phyloP scores from a whole-genome alignment of 2,888 invertebrate species.

The Masnerella sp. region DNA sequence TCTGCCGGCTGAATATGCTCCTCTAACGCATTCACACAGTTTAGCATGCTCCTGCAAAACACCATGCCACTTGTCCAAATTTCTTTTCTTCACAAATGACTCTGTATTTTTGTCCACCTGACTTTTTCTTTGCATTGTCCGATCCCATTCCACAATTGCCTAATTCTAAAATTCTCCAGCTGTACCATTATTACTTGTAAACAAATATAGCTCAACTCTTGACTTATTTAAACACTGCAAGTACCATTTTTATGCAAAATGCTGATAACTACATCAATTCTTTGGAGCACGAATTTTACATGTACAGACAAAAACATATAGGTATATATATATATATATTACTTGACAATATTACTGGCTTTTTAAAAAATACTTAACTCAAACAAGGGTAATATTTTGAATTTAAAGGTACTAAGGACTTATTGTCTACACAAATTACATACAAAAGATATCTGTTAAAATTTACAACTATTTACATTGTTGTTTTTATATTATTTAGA shows the following conservation, averaged over 20 bases:
- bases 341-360: no score
- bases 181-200: no score
- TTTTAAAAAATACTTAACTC: no score
- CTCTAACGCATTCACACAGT: slow-evolving; percentile 95
- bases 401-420: no score
- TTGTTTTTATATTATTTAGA: no score
- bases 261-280: slow-evolving; percentile 39
- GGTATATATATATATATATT: no score
- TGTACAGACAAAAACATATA: no score
- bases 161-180: slow-evolving; percentile 23
- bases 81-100: slow-evolving; percentile 49
- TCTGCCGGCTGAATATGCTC: slow-evolving; percentile 91
- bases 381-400: no score
- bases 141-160: slow-evolving; percentile 51
- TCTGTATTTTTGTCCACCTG: slow-evolving; percentile 53
- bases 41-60: slow-evolving; percentile 93
- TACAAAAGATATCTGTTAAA: slow-evolving; percentile 23
- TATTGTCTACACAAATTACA: slow-evolving; percentile 22
- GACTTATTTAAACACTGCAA: no score
- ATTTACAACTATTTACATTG: slow-evolving; percentile 36
- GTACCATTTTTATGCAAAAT: slow-evolving; percentile 32
- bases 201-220: no score
- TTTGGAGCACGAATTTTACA: slow-evolving; percentile 30
- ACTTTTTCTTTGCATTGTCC: slow-evolving; percentile 48
- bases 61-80: slow-evolving; percentile 76